Conservation (phyloP, 2,113 vertebrate genomes). For the Phrynosoma blainvillii region DNA sequence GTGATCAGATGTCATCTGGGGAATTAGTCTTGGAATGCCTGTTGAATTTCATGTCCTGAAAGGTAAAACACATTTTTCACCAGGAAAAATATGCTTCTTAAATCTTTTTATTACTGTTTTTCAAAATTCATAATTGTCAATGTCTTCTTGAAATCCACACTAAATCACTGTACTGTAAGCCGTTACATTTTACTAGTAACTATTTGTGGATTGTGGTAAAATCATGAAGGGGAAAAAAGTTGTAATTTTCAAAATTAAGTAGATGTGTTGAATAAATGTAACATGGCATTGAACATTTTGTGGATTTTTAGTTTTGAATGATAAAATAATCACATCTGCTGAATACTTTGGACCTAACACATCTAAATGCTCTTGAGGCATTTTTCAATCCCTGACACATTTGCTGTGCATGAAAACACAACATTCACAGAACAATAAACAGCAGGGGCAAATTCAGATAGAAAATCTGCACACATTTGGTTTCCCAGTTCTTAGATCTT, state of each 20-base stretch:
- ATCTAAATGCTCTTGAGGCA: too few relatives aligned
- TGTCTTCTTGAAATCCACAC: neutral
- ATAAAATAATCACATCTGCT: conserved; percentile 46
- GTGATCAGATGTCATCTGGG: conserved; percentile 42
- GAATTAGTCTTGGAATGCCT: conserved; percentile 53
- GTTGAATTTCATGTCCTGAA: conserved; percentile 52
- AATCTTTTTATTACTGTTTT: conserved; percentile 41
- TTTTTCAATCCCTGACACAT: neutral
- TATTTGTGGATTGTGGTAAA: conserved; percentile 27
- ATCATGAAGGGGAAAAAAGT: conserved; percentile 1
- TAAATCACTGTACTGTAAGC: conserved; percentile 8
- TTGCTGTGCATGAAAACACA: neutral
- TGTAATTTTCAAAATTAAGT: conserved; percentile 37
- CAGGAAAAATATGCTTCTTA: conserved; percentile 9
- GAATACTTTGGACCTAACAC: neutral
- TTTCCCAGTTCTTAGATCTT: neutral
- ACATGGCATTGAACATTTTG: neutral
- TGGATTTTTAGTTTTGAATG: conserved; percentile 37
- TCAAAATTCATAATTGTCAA: conserved; percentile 19
- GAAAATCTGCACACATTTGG: neutral
- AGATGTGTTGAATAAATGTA: neutral
- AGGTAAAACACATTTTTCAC: conserved; percentile 1
- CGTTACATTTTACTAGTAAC: conserved; percentile 30
- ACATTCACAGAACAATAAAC: neutral
- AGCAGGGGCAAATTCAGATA: neutral